Base-by-base conservation (phyloP, 1,140 invertebrate genomes). In the Pentalonia nigronervosa region DNA sequence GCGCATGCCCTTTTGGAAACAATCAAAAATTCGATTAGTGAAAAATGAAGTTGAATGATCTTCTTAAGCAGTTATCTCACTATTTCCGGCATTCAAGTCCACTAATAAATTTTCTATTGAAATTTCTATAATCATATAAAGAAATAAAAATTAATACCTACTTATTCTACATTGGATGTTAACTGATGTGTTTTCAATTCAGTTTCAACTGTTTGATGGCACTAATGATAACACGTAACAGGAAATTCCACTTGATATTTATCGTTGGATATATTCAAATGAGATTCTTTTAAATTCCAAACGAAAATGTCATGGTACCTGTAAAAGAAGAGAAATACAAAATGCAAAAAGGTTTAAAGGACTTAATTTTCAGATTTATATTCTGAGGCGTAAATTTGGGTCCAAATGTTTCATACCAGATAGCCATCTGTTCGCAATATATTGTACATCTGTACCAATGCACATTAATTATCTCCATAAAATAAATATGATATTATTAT, bases 311-410 rank as follows among this genome's bases (percentile, higher is more conserved):
- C 53, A 60, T 60, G 41, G 53, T 60, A 90, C 30, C 53, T 56
- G 53, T 30, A 45, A 89, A 89, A 90, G 23, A 45, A 56, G 88
- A 60, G 53, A 60, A 60, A 30, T 41, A 25, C 23, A 36, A 1
- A 56, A 89, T 30, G 48, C 50, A 25, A 89, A 89, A 89, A 89
- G 48, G 87, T 56, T 56, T 89, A 36, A 56, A 50, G 21, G 87
- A 90, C 36, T 90, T 90, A 90, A 90, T 90, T 90, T 90, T 90
- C 45, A 90, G 23, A 90, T 67, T 90, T 90, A 90, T 67, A 67
- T 90, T 90, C 53, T 17, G 25, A 67, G 7, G 2, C 56, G 89
- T 45, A 45, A 45, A 90, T 90, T 90, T 21, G 34, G 36, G 34
- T 67, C 47, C 47, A 87, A 48, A 48, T 47, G 41, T 48, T 60